These are phyloP conservation scores for Petroica traversi DNA, from an alignment of 2,113 vertebrate genomes.

Conservation along the genomic window DNA sequence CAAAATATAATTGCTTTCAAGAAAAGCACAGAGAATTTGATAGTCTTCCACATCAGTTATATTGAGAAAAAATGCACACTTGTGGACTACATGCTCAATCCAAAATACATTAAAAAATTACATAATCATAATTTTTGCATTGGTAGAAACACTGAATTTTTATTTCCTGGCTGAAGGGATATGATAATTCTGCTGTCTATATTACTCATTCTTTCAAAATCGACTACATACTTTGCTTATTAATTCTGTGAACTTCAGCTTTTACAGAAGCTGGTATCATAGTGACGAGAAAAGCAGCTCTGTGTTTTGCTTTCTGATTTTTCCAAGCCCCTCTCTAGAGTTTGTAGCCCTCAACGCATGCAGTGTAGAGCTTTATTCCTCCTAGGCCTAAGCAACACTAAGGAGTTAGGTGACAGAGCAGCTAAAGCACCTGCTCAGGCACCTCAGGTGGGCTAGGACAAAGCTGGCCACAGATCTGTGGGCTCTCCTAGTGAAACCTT, in stretches of 20 bases:
- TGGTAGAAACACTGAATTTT: neutral
- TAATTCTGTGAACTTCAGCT: neutral
- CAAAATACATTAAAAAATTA: neutral
- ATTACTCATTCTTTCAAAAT: neutral
- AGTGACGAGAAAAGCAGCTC: neutral
- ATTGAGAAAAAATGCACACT: neutral
- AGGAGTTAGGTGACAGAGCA: neutral
- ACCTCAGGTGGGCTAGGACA: neutral
- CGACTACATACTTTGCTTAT: neutral
- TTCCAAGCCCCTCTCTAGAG: neutral
- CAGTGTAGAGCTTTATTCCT: neutral
- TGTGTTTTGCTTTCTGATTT: neutral
- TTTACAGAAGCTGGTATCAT: neutral
- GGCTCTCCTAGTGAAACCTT: neutral
- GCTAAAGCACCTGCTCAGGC: accelerated
- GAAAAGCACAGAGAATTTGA: neutral
- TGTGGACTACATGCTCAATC: neutral
- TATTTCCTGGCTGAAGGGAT: neutral
- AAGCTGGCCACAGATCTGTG: accelerated
- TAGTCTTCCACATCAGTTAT: neutral
- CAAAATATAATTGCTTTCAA: neutral
- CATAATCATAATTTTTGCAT: neutral
- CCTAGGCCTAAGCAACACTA: neutral
- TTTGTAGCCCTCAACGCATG: neutral
- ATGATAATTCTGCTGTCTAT: neutral